Evolutionary conservation across 2,888 invertebrate species (phyloP), one percentile per base, ranked within the genome.

Genomic region (Tyria jacobaeae): DNA sequence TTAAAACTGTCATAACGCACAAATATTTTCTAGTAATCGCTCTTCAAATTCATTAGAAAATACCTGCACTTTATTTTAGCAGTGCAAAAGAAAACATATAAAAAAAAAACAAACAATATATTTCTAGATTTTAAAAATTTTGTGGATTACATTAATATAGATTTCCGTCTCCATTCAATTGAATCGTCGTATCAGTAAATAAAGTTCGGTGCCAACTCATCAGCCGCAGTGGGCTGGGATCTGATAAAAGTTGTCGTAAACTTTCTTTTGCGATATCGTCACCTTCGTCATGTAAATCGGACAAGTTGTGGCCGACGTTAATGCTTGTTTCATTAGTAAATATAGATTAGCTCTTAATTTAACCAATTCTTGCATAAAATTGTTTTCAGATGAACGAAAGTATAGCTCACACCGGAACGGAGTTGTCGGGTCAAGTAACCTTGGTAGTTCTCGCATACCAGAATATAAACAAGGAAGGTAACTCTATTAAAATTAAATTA

Each of bases 201-300:
- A 91, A 92, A 92, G 89, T 91, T 91, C 82, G 79, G 87, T 85
- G 89, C 89, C 89, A 91, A 91, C 92, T 92, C 91, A 92, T 92
- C 92, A 91, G 88, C 87, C 88, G 87, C 89, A 87, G 86, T 86
- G 86, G 89, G 87, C 83, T 83, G 82, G 88, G 87, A 91, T 92
- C 91, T 86, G 91, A 92, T 92, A 92, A 91, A 92, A 92, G 89
- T 92, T 91, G 87, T 87, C 80, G 76, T 75, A 83, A 92, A 91
- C 88, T 92, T 92, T 91, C 91, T 91, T 91, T 90, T 88, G 89
- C 90, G 91, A 90, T 92, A 91, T 92, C 90, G 88, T 88, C 91
- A 91, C 92, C 92, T 91, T 83, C 91, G 90, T 91, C 92, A 92
- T 92, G 90, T 92, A 92, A 91, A 92, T 92, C 92, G 88, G 91